phyloP scores from a whole-genome alignment of 2,797 vertebrate genomes.

The Anguilla pacifica region DNA sequence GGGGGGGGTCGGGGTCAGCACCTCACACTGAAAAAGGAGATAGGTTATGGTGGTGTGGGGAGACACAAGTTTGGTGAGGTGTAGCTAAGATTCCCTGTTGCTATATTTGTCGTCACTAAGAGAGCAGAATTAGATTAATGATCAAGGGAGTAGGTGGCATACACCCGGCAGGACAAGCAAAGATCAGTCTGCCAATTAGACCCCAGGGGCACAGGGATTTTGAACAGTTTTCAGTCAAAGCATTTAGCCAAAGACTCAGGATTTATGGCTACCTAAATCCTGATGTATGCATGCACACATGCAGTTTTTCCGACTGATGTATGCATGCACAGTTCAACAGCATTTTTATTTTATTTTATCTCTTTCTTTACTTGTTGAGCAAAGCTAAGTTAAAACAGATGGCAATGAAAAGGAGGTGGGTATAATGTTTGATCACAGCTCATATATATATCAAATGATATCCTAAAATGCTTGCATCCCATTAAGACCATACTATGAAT shows the following conservation, averaged over 20 bases:
- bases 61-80: conserved; percentile 74
- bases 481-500: background rate
- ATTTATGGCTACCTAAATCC: background rate
- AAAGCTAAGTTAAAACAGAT: background rate
- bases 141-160: conserved; percentile 29
- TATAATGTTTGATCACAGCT: background rate
- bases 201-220: conserved; percentile 7
- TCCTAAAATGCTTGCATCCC: background rate
- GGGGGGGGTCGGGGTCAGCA: conserved; percentile 43
- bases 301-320: background rate
- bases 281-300: background rate
- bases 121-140: conserved; percentile 64
- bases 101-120: conserved; percentile 84
- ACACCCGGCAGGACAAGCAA: background rate
- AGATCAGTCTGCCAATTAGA: conserved; percentile 12
- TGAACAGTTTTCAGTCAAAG: background rate
- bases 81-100: conserved; percentile 68
- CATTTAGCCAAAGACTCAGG: background rate
- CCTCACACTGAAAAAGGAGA: conserved; percentile 80
- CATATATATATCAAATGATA: background rate
- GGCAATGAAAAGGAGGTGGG: background rate
- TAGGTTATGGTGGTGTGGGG: conserved; percentile 72
- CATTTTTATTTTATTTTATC: too few relatives aligned
- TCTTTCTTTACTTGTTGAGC: background rate
- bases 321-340: background rate